Conservation (phyloP, 1,140 invertebrate genomes). For the Phymastichus coffea region DNA sequence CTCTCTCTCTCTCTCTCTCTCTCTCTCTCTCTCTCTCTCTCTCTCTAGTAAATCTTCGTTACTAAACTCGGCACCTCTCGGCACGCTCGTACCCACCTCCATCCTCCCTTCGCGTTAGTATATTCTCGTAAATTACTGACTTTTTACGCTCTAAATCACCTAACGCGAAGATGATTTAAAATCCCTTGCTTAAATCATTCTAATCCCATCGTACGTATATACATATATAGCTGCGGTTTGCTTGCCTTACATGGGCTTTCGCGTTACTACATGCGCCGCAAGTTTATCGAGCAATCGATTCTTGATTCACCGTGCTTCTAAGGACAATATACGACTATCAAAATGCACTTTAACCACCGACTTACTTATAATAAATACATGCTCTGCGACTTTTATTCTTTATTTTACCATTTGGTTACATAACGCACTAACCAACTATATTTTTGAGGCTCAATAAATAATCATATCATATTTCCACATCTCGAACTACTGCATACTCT, state of each 20-base stretch:
- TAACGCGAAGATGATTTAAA: slow-evolving; percentile 24
- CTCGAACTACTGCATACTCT: no score
- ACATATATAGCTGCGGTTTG: no score
- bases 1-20: no score
- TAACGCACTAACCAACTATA: no score
- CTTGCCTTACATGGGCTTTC: neutral
- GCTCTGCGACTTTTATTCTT: no score
- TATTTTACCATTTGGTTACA: no score
- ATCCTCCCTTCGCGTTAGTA: slow-evolving; percentile 1
- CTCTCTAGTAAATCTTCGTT: slow-evolving; percentile 23
- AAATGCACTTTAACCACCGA: slow-evolving; percentile 1
- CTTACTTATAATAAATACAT: no score
- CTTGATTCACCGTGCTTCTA: neutral
- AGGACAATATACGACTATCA: neutral
- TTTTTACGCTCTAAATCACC: slow-evolving; percentile 18
- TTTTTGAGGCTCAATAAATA: no score
- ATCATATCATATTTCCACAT: no score
- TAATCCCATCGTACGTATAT: slow-evolving; percentile 9
- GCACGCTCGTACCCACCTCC: neutral
- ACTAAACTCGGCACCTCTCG: neutral
- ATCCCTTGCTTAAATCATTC: slow-evolving; percentile 20
- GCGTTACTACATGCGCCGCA: no score
- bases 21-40: no score
- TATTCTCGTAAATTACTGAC: slow-evolving; percentile 17
- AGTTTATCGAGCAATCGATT: slow-evolving; percentile 8